Evolutionary conservation across 2,113 vertebrate genomes (phyloP).

Genomic region (Silurus glanis): DNA sequence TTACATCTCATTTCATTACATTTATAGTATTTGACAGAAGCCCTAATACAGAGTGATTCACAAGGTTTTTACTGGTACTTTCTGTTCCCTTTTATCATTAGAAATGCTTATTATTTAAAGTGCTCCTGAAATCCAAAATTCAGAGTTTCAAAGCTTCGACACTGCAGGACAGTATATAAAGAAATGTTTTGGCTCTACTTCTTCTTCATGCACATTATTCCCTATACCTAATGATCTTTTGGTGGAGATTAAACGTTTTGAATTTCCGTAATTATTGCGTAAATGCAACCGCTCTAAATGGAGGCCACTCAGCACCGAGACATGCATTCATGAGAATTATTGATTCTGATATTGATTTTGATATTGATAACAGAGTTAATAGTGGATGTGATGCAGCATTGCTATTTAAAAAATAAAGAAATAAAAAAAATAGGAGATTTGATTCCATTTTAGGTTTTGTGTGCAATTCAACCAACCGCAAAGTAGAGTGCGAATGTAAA

Average conservation of each 20-base stretch:
- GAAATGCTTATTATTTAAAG: too few species aligned
- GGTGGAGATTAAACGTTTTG: background rate
- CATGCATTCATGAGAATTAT: background rate
- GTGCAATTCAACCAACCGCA: background rate
- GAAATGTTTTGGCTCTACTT: too few species aligned
- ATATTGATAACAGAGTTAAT: too few species aligned
- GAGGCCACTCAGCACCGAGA: constrained; percentile 2
- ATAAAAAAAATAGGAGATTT: too few species aligned
- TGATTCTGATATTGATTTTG: too few species aligned
- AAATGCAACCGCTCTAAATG: background rate
- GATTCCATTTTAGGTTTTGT: background rate
- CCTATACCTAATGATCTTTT: background rate
- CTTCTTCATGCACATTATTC: too few species aligned
- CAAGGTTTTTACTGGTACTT: background rate
- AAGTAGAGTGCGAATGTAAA: background rate
- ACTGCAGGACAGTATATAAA: too few species aligned
- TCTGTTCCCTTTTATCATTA: background rate
- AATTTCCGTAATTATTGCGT: background rate
- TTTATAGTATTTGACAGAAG: too few species aligned
- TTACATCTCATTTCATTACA: too few species aligned
- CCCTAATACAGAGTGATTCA: too few species aligned
- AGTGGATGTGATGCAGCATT: background rate
- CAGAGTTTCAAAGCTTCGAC: too few species aligned
- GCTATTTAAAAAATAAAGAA: background rate
- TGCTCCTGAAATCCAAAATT: too few species aligned